Conservation (phyloP, 2,888 invertebrate species). For the Apamea epomidion region DNA sequence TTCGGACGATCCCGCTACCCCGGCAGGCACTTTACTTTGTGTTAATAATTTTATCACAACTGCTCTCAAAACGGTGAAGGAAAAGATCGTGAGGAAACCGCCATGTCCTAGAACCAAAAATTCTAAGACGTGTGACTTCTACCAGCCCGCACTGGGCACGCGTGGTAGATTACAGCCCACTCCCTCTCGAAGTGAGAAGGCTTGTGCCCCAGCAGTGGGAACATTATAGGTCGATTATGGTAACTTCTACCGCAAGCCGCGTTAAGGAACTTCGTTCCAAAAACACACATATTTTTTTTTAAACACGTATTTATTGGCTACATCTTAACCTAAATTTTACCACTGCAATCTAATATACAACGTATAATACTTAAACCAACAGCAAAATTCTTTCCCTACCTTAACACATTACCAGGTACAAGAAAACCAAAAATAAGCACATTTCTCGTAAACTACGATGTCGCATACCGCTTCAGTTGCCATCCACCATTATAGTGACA, state of each 20-base stretch:
- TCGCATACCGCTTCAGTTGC: constrained; percentile 63
- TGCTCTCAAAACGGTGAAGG: too few species aligned
- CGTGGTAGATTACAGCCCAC: background rate
- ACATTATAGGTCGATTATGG: background rate
- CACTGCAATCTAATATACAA: background rate
- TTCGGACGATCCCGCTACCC: too few species aligned
- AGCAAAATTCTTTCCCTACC: constrained; percentile 17
- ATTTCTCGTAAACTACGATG: constrained; percentile 58
- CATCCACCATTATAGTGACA: constrained; percentile 68
- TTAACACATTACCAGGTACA: constrained; percentile 35
- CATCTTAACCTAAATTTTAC: background rate
- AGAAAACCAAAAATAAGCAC: constrained; percentile 63
- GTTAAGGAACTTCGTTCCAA: background rate
- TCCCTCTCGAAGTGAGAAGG: background rate
- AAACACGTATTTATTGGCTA: background rate
- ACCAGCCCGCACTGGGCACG: background rate
- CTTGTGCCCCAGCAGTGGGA: background rate
- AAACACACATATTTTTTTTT: background rate
- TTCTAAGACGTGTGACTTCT: background rate
- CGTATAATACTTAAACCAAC: background rate
- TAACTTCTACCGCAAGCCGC: too few species aligned
- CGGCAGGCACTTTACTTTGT: too few species aligned
- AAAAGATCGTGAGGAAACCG: too few species aligned
- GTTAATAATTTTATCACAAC: too few species aligned
- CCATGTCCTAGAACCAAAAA: too few species aligned